Conservation (phyloP, 2,888 invertebrate genomes). For the Meandrusa payeni region DNA sequence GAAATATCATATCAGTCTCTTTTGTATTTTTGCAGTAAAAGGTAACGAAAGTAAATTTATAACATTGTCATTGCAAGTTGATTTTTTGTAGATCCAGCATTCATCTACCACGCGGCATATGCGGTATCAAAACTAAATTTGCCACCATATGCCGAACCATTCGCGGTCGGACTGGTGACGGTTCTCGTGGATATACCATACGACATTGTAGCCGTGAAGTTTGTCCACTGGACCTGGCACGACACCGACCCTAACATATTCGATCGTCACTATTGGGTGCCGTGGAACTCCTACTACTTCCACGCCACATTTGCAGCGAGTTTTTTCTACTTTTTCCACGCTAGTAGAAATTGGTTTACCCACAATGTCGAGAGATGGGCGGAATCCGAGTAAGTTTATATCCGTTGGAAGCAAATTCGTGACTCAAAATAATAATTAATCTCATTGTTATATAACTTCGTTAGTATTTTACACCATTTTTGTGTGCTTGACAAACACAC, state of each 20-base stretch:
- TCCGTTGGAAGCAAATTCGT: too few relatives aligned
- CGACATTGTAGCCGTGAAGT: constrained; percentile 88
- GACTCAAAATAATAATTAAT: too few relatives aligned
- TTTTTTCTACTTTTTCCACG: constrained; percentile 85
- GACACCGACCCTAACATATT: constrained; percentile 85
- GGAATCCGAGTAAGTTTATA: constrained; percentile 77
- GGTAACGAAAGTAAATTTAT: too few relatives aligned
- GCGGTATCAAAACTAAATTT: constrained; percentile 79
- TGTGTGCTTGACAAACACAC: too few relatives aligned
- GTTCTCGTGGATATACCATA: constrained; percentile 89
- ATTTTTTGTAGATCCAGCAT: constrained; percentile 78
- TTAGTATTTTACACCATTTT: too few relatives aligned
- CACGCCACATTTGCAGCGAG: constrained; percentile 88
- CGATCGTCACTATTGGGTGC: constrained; percentile 90
- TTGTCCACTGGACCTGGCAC: constrained; percentile 93
- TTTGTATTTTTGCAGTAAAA: too few relatives aligned
- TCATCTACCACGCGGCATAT: constrained; percentile 81
- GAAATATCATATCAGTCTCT: too few relatives aligned
- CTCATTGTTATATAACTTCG: too few relatives aligned
- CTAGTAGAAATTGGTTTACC: constrained; percentile 75
- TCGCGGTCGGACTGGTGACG: constrained; percentile 85
- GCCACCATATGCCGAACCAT: constrained; percentile 81
- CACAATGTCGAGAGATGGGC: constrained; percentile 80
- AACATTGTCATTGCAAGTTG: too few relatives aligned
- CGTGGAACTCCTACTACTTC: constrained; percentile 92